Evolutionary conservation across 1,140 invertebrate genomes (phyloP).

Genomic region (Phenacoccus solenopsis): DNA sequence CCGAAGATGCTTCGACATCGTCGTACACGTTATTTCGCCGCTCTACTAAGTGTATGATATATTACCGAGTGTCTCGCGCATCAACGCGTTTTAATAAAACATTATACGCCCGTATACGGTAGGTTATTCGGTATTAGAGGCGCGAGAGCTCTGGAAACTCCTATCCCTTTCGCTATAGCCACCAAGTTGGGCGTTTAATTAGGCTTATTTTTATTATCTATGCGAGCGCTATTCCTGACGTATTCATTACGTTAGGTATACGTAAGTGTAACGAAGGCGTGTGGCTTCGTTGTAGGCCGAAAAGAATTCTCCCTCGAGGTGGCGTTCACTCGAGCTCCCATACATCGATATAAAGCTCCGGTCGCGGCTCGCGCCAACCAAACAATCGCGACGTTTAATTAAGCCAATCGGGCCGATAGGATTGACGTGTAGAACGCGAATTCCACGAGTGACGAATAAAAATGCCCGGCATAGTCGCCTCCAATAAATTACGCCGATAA

Average conservation of each 20-base stretch:
- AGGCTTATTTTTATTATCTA: background rate
- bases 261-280: background rate
- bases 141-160: background rate
- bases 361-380: background rate
- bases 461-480: background rate
- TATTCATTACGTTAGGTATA: background rate
- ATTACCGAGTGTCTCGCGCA: background rate
- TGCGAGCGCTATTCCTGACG: background rate
- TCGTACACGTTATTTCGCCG: background rate
- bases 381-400: background rate
- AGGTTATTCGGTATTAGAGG: background rate
- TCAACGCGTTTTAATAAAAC: slow-evolving; percentile 2
- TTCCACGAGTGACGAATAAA: background rate
- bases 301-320: background rate
- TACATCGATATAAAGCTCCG: background rate
- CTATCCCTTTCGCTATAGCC: background rate
- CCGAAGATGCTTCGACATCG: background rate
- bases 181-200: background rate
- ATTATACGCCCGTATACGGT: background rate
- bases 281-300: background rate
- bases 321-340: background rate
- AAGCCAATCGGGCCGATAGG: background rate
- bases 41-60: background rate
- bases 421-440: background rate
- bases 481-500: background rate